Percentiles rank a stretch among this genome's conserved stretches.
These are phyloP conservation scores for Gasterosteus aculeatus DNA, from an alignment of 2,113 vertebrate species.

Conservation along the genomic window DNA sequence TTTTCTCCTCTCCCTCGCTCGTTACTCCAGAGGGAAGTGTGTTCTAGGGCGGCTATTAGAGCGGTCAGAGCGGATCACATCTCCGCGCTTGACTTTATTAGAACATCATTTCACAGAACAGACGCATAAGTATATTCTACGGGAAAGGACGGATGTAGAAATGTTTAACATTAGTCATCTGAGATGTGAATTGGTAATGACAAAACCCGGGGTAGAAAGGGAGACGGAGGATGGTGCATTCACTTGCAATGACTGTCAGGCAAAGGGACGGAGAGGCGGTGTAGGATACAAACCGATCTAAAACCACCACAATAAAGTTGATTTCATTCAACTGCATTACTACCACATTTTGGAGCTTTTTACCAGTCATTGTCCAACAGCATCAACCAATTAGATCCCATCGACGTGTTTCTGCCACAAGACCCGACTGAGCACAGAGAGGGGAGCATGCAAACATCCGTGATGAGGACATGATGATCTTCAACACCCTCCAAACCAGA, in stretches of 20 bases:
- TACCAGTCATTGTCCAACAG: neutral
- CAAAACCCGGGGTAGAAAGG: conserved; percentile 10
- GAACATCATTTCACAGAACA: conserved; percentile 24
- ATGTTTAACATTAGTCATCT: conserved; percentile 2
- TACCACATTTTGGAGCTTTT: no score
- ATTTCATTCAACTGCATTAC: no score
- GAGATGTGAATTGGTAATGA: conserved; percentile 19
- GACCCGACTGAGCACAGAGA: neutral
- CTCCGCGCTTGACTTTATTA: conserved; percentile 15
- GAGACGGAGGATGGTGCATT: neutral
- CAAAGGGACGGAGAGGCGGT: neutral
- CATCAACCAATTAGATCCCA: neutral
- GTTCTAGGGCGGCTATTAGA: conserved; percentile 23
- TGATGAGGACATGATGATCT: neutral
- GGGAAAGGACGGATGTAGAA: neutral
- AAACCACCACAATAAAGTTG: neutral
- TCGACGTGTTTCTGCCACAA: neutral
- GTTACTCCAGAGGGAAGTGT: conserved; percentile 32
- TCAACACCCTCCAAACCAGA: neutral
- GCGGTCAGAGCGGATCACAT: conserved; percentile 41
- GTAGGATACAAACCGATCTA: neutral
- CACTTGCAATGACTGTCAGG: neutral
- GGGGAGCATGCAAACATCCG: neutral
- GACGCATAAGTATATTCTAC: conserved; percentile 1
- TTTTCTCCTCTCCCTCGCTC: neutral